These are phyloP conservation scores for Kobus ellipsiprymnus DNA, from an alignment of 2,113 vertebrate genomes.

Conservation along the genomic window DNA sequence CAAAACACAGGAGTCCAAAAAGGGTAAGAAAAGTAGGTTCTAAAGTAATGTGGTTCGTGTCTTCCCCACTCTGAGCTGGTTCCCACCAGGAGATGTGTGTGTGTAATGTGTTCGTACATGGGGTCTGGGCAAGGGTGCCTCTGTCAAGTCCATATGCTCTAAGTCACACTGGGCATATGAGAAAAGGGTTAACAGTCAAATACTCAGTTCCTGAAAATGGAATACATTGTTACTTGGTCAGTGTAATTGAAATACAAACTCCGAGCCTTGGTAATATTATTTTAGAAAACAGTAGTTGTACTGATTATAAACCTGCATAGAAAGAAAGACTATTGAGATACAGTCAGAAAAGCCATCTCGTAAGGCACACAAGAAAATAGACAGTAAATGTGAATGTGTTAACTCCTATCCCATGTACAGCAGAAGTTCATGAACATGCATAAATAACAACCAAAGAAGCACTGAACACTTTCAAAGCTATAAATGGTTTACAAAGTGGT, in stretches of 20 bases:
- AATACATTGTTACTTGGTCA: conserved; percentile 67
- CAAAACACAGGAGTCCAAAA: conserved; percentile 75
- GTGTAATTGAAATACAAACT: conserved; percentile 79
- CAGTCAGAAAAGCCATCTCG: conserved; percentile 87
- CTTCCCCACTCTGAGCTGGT: conserved; percentile 62
- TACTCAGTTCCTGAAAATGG: conserved; percentile 60
- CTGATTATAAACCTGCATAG: conserved; percentile 87
- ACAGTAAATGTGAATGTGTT: conserved; percentile 90
- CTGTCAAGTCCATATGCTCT: conserved; percentile 7
- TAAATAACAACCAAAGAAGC: conserved; percentile 77
- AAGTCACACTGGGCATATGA: conserved; percentile 62
- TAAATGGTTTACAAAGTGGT: conserved; percentile 73
- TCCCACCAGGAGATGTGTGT: not conserved
- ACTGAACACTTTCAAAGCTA: conserved; percentile 66
- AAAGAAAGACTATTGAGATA: conserved; percentile 85
- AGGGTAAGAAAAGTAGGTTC: conserved; percentile 72
- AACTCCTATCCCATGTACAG: conserved; percentile 83
- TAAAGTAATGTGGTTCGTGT: conserved; percentile 57
- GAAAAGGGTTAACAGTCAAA: conserved; percentile 79
- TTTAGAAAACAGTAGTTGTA: conserved; percentile 81
- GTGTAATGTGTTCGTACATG: not conserved
- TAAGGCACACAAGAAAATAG: conserved; percentile 89
- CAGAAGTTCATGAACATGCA: conserved; percentile 84
- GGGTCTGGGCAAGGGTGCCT: conserved; percentile 17
- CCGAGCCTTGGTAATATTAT: conserved; percentile 76